phyloP scores from a whole-genome alignment of 2,113 vertebrate species.

The Illadopsis cleaveri region DNA sequence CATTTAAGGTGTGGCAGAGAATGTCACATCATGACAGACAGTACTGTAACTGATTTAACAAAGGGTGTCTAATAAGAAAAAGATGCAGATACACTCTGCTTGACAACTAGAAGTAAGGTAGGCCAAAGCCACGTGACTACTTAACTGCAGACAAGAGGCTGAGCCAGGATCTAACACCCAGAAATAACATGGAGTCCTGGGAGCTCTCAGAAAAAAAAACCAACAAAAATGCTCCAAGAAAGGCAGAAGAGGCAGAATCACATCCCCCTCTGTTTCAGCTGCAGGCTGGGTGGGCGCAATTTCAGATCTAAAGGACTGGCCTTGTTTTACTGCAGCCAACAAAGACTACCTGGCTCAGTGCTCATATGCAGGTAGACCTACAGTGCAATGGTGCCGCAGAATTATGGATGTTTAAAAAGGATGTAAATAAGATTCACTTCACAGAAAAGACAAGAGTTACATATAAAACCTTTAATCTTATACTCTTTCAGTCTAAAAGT shows the following conservation, averaged over 20 bases:
- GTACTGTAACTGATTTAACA: not conserved
- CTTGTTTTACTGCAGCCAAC: not conserved
- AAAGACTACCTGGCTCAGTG: not conserved
- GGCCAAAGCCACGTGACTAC: not conserved
- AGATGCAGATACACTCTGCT: not conserved
- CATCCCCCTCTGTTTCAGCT: not conserved
- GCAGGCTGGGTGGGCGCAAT: too few relatives aligned
- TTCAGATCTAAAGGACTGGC: not conserved
- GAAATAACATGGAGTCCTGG: not conserved
- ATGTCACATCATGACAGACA: not conserved
- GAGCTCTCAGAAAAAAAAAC: not conserved
- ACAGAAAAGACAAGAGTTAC: not conserved
- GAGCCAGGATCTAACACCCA: not conserved
- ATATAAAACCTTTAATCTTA: not conserved
- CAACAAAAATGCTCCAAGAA: not conserved
- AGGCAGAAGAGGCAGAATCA: not conserved
- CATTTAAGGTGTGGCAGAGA: not conserved
- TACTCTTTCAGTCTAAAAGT: not conserved
- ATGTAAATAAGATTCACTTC: not conserved
- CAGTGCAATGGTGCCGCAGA: not conserved
- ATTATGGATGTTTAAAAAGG: not conserved
- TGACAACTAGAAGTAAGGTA: not conserved
- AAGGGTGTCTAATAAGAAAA: not conserved
- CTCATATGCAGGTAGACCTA: rapidly evolving
- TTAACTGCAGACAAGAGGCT: not conserved